Evolutionary conservation across 2,113 vertebrate species (phyloP).

Genomic region (Cynopterus brachyotis): DNA sequence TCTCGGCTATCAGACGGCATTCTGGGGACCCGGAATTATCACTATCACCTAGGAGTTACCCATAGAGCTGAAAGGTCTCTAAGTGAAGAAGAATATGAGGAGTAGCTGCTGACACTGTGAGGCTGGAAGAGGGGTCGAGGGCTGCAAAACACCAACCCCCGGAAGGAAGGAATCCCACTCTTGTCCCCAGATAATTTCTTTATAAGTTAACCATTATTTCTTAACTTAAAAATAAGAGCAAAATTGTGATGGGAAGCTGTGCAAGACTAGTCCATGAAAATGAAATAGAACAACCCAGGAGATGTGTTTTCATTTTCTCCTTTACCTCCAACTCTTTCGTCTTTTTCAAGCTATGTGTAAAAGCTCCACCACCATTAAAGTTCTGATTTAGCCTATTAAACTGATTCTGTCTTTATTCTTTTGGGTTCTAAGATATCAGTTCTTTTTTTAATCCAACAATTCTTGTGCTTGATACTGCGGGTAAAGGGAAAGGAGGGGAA

Average conservation of each 20-base stretch:
- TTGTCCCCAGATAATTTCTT: constrained; percentile 38
- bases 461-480: constrained; percentile 74
- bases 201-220: constrained; percentile 63
- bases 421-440: constrained; percentile 59
- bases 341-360: constrained; percentile 31
- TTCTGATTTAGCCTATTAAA: constrained; percentile 38
- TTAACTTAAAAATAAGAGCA: constrained; percentile 57
- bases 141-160: not conserved
- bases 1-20: not conserved
- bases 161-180: not conserved
- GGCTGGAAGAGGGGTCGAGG: constrained; percentile 18
- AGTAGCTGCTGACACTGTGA: constrained; percentile 20
- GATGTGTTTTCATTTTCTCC: not conserved
- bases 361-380: constrained; percentile 45
- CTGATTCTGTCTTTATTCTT: constrained; percentile 59
- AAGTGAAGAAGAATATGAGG: not conserved
- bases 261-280: not conserved
- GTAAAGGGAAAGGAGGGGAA: constrained; percentile 60
- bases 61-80: not conserved
- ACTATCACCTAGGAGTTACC: not conserved
- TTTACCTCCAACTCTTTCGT: not conserved
- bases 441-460: constrained; percentile 67
- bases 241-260: not conserved
- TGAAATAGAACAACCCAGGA: not conserved
- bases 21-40: not conserved